Base-by-base conservation (phyloP, 1,140 invertebrate genomes). In the Streblospio benedicti region DNA sequence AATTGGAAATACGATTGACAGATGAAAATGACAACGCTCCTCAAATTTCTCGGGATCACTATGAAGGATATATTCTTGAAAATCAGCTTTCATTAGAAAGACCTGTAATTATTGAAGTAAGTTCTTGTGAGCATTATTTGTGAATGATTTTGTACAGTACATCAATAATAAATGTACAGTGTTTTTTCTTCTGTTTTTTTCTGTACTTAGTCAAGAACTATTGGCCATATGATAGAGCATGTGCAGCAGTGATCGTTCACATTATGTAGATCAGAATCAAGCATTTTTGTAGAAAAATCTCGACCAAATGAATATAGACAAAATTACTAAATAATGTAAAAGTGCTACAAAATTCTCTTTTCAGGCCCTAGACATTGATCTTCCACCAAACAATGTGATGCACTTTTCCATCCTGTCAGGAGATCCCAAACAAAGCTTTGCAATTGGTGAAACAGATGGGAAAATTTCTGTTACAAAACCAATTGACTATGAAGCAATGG, bases 301-400 rank as follows among this genome's bases (percentile, higher is more conserved):
- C n/a, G n/a, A n/a, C n/a, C n/a, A n/a, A n/a, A n/a, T n/a, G n/a
- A n/a, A n/a, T n/a, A n/a, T n/a, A n/a, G n/a, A n/a, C n/a, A n/a
- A n/a, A n/a, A n/a, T n/a, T n/a, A n/a, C n/a, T n/a, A n/a, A n/a
- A n/a, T n/a, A n/a, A n/a, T n/a, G n/a, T n/a, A n/a, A n/a, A n/a
- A n/a, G n/a, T n/a, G n/a, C n/a, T n/a, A n/a, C n/a, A n/a, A n/a
- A n/a, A n/a, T n/a, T n/a, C n/a, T n/a, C n/a, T n/a, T n/a, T n/a
- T n/a, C 18, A 64, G 55, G 72, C 72, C 45, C 43, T 57, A 18
- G 72, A 74, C 58, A 65, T 62, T 41, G 72, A 74, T 58, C 44
- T 65, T n/a, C 92, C 90, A 0, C 84, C 84, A 69, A 94, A 94
- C 69, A 91, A 89, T 67, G 83, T 88, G 70, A 85, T 93, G 23